A percentile compares a stretch with the other conserved stretches of the same genome.
Evolutionary conservation across 2,888 invertebrate genomes (phyloP).

Genomic region (Drosophila ezoana): DNA sequence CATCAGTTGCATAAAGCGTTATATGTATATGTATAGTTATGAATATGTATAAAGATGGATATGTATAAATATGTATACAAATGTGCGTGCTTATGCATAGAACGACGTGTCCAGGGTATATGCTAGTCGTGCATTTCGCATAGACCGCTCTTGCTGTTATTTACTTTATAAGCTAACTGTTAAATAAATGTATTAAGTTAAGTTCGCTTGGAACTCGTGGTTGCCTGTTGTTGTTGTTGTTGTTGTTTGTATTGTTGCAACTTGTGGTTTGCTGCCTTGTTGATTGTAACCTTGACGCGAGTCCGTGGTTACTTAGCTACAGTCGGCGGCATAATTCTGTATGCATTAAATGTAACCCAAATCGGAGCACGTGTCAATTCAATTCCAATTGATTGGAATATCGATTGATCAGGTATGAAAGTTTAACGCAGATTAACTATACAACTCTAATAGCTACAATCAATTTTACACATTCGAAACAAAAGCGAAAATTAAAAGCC

Average conservation of each 20-base stretch:
- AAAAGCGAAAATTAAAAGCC: no score
- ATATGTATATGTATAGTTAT: no score
- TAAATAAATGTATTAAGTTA: conserved; percentile 63
- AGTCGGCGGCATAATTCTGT: conserved; percentile 19
- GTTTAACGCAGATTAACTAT: background rate
- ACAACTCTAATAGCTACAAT: background rate
- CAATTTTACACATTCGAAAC: no score
- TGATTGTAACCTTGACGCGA: conserved; percentile 61
- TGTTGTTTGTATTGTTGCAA: conserved; percentile 18
- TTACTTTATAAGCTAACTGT: conserved; percentile 62
- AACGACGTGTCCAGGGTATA: background rate
- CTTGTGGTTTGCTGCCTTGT: conserved; percentile 34
- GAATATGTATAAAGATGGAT: no score
- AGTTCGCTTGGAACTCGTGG: conserved; percentile 42
- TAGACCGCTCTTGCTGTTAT: conserved; percentile 12
- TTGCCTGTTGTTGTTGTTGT: conserved; percentile 23
- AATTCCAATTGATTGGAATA: conserved; percentile 19
- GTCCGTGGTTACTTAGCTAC: conserved; percentile 56
- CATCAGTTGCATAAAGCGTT: no score
- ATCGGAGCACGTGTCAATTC: conserved; percentile 7
- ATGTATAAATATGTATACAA: no score
- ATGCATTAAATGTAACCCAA: conserved; percentile 3
- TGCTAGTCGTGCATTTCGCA: background rate
- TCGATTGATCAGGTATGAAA: conserved; percentile 6
- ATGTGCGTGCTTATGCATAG: no score